These are phyloP conservation scores for Volucella bombylans DNA, from an alignment of 2,888 invertebrate genomes.

Conservation along the genomic window DNA sequence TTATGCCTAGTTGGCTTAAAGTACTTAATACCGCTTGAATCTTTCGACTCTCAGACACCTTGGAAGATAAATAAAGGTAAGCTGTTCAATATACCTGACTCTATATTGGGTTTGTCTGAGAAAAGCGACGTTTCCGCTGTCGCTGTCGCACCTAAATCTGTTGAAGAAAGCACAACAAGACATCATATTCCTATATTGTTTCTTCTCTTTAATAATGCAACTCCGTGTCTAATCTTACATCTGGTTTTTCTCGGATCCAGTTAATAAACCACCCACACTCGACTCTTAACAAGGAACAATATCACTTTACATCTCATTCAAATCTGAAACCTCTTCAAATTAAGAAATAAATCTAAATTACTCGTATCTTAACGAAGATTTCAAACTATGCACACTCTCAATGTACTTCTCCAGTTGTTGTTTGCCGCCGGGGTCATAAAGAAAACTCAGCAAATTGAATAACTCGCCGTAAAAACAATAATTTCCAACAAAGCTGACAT, in stretches of 20 bases:
- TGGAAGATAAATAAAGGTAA: too few species aligned
- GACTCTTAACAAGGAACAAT: slow-evolving; percentile 4
- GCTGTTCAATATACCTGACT: too few species aligned
- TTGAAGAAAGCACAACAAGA: too few species aligned
- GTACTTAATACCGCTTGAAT: too few species aligned
- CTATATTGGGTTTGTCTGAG: too few species aligned
- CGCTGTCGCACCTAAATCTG: too few species aligned
- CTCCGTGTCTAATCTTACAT: too few species aligned
- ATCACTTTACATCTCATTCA: slow-evolving; percentile 5
- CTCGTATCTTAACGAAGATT: slow-evolving; percentile 37
- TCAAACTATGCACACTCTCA: not conserved
- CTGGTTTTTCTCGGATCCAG: not conserved
- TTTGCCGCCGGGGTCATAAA: not conserved
- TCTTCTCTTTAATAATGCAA: too few species aligned
- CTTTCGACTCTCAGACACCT: too few species aligned
- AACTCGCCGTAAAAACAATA: slow-evolving; percentile 47
- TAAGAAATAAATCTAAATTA: slow-evolving; percentile 53
- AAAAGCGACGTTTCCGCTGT: too few species aligned
- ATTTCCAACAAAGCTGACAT: slow-evolving; percentile 48
- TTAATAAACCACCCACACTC: slow-evolving; percentile 30
- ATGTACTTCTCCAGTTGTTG: not conserved
- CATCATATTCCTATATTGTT: too few species aligned
- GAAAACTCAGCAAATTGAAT: slow-evolving; percentile 54
- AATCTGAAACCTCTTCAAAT: slow-evolving; percentile 31
- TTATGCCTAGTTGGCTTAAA: too few species aligned